These are phyloP conservation scores for Phodopus roborovskii DNA, from an alignment of 2,113 vertebrate species.

Conservation along the genomic window DNA sequence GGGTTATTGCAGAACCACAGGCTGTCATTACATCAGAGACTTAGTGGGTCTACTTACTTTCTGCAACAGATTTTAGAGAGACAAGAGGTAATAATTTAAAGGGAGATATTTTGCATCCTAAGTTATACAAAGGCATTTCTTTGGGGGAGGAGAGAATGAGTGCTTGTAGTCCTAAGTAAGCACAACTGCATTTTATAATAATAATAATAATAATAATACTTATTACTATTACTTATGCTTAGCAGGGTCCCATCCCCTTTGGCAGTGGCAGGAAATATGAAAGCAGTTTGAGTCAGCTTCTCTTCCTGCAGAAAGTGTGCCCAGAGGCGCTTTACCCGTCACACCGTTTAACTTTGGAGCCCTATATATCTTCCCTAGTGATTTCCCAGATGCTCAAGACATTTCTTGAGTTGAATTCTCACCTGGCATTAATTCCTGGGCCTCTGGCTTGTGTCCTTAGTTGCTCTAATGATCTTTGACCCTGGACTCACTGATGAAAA, in stretches of 20 bases:
- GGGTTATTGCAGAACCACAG: neutral
- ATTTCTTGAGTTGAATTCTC: neutral
- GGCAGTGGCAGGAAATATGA: neutral
- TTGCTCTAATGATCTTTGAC: neutral
- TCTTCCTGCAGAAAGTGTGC: neutral
- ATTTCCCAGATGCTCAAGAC: neutral
- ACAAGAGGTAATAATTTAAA: constrained; percentile 27
- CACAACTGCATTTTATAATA: neutral
- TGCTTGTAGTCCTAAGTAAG: neutral
- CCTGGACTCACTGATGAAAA: neutral
- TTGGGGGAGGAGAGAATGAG: too few species aligned
- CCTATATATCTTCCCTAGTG: neutral
- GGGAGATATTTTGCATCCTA: neutral
- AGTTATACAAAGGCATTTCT: neutral
- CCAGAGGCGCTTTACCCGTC: neutral
- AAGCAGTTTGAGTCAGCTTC: neutral
- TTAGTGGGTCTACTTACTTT: constrained; percentile 24
- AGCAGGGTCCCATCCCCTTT: neutral
- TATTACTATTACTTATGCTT: neutral
- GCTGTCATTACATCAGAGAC: neutral
- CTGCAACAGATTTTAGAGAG: neutral
- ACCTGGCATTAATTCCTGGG: neutral
- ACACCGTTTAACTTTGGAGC: neutral
- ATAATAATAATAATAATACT: too few species aligned
- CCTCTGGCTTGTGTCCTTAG: neutral